phyloP scores from a whole-genome alignment of 2,113 vertebrate genomes.

The Thomomys bottae region DNA sequence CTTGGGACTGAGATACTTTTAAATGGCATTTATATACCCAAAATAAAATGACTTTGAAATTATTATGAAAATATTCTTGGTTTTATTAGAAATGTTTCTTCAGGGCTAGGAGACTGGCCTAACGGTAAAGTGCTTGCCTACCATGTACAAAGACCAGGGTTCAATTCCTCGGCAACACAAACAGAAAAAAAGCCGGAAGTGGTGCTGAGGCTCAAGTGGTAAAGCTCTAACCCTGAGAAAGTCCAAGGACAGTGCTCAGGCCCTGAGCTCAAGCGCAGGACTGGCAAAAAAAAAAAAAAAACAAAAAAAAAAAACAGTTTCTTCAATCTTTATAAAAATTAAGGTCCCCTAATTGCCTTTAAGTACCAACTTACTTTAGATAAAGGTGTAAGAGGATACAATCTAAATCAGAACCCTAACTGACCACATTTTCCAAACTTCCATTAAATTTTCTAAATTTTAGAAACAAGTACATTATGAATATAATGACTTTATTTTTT shows the following conservation, averaged over 20 bases:
- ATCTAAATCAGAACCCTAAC: background rate
- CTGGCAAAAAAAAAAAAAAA: no score
- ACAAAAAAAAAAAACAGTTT: no score
- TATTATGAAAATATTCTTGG: constrained; percentile 27
- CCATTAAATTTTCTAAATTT: constrained; percentile 28
- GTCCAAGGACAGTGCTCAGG: no score
- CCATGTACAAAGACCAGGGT: no score
- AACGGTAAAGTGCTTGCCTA: no score
- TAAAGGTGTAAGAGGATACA: background rate
- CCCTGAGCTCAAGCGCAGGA: no score
- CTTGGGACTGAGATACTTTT: background rate
- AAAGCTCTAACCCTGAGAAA: no score
- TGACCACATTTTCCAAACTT: background rate
- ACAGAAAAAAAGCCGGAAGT: no score
- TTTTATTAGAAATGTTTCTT: constrained; percentile 4
- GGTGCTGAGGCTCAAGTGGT: no score
- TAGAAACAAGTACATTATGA: constrained; percentile 25
- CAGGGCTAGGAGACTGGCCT: no score
- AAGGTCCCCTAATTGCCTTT: background rate
- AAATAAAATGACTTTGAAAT: constrained; percentile 18
- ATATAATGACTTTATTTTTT: background rate
- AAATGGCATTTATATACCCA: background rate
- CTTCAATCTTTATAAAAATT: constrained; percentile 37
- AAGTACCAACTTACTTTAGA: background rate
- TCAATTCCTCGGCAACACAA: no score